Evolutionary conservation across 1,140 invertebrate genomes (phyloP).

Genomic region (Dendrolimus punctatus): DNA sequence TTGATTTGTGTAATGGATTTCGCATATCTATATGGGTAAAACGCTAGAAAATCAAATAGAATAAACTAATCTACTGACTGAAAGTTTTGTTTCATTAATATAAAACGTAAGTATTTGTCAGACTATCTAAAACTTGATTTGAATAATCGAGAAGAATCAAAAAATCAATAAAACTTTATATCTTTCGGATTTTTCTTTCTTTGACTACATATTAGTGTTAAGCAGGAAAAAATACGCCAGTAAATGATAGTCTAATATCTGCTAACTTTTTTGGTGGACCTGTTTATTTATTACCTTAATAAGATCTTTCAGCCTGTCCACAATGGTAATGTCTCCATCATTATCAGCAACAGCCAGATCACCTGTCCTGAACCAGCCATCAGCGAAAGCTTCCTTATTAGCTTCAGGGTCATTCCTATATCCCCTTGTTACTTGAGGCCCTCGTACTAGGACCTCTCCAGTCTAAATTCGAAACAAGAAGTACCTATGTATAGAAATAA

Average conservation of each 20-base stretch:
- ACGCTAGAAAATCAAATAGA: too few relatives aligned
- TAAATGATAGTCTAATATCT: not conserved
- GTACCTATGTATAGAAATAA: too few relatives aligned
- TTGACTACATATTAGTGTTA: not conserved
- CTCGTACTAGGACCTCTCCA: too few relatives aligned
- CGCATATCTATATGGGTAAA: too few relatives aligned
- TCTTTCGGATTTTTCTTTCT: slow-evolving; percentile 28
- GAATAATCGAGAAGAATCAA: not conserved
- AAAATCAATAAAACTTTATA: slow-evolving; percentile 13
- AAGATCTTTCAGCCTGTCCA: slow-evolving; percentile 84
- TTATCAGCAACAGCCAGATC: slow-evolving; percentile 81
- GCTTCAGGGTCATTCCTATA: too few relatives aligned
- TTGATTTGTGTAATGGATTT: too few relatives aligned
- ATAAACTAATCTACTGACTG: too few relatives aligned
- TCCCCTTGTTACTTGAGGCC: too few relatives aligned
- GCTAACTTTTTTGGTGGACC: not conserved
- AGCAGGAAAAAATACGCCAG: not conserved
- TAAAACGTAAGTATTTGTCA: too few relatives aligned
- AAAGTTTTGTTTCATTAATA: too few relatives aligned
- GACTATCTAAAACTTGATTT: not conserved
- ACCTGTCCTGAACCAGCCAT: slow-evolving; percentile 84
- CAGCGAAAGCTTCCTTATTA: slow-evolving; percentile 11
- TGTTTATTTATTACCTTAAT: slow-evolving; percentile 73
- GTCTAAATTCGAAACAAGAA: too few relatives aligned
- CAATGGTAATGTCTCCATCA: slow-evolving; percentile 75